Base-by-base conservation (phyloP, 2,888 invertebrate species). In the Panzeria rudis region DNA sequence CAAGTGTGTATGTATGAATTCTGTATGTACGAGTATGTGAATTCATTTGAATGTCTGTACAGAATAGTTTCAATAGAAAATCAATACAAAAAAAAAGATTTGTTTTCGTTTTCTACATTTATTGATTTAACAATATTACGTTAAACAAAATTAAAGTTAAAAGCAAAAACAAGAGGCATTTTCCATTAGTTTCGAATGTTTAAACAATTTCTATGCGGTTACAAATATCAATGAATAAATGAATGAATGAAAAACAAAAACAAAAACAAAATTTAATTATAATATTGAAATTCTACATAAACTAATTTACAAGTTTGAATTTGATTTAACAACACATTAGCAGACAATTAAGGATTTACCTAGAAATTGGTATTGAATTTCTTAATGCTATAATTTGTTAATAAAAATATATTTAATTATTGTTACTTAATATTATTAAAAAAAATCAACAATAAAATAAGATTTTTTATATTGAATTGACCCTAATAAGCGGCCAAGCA, bases 401-500 rank as follows among this genome's bases (percentile, higher is more conserved):
- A 29, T n/a, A 66, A 35, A 59, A 25, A 35, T 56, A 7, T 32
- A 11, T 76, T 23, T 66, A 64, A 54, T 76, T 64, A 38, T 64
- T 54, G 17, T 23, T 64, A 23, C 23, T 44, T 35, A 52, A n/a
- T 25, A 11, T 25, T 44, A 38, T 61, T 13, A 20, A 69, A 11
- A 20, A 47, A 35, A 44, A 35, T 5, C 52, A 69, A 50, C 35
- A 68, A 35, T 11, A 50, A 50, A 32, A 61, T 29, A 56, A 32
- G 15, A 68, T 35, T 47, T 44, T 20, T 17, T 32, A 44, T 25
- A 44, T 25, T 29, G 66, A 54, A 81, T 29, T 81, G 84, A 78
- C 84, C 84, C 81, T 75, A 82, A 85, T 78, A 73, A 38, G 69
- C 84, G 73, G 47, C 38, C 62, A 85, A 85, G 84, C 84, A 81